Evolutionary conservation across 2,888 invertebrate species (phyloP).

Genomic region (Pristionchus mayeri): DNA sequence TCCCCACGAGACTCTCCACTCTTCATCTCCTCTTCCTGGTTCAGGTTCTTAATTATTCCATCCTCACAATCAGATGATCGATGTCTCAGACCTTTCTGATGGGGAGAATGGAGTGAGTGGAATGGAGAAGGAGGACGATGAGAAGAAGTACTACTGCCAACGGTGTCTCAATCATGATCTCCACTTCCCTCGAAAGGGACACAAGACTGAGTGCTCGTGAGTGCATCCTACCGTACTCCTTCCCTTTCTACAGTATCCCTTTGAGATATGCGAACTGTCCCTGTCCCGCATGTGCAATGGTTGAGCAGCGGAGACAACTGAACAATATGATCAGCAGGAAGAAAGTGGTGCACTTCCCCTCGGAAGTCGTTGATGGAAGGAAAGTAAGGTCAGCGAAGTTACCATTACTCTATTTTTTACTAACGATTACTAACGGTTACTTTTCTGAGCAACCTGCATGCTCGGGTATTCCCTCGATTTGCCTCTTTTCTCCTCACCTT

Average conservation of each 20-base stretch:
- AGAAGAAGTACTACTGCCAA: constrained; percentile 75
- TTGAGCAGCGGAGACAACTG: constrained; percentile 71
- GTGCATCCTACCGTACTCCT: neutral
- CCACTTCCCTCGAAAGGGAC: constrained; percentile 72
- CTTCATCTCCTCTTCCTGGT: neutral
- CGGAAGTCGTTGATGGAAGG: constrained; percentile 48
- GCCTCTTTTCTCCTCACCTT: neutral
- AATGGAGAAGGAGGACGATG: constrained; percentile 47
- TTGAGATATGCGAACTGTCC: constrained; percentile 68
- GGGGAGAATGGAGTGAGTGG: neutral
- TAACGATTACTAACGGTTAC: too few relatives aligned
- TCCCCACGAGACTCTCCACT: neutral
- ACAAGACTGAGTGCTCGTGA: constrained; percentile 73
- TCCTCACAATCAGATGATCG: constrained; percentile 3
- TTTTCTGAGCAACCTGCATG: too few relatives aligned
- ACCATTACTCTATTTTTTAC: too few relatives aligned
- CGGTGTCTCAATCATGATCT: constrained; percentile 74
- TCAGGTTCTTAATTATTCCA: neutral
- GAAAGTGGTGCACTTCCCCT: constrained; percentile 50
- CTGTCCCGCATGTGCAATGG: constrained; percentile 72
- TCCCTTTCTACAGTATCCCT: neutral
- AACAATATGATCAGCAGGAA: constrained; percentile 70
- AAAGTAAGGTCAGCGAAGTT: neutral
- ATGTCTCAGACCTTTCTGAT: neutral
- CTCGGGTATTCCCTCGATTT: neutral